Base-by-base conservation (phyloP, 2,113 vertebrate genomes). In the Ammodytes dubius region DNA sequence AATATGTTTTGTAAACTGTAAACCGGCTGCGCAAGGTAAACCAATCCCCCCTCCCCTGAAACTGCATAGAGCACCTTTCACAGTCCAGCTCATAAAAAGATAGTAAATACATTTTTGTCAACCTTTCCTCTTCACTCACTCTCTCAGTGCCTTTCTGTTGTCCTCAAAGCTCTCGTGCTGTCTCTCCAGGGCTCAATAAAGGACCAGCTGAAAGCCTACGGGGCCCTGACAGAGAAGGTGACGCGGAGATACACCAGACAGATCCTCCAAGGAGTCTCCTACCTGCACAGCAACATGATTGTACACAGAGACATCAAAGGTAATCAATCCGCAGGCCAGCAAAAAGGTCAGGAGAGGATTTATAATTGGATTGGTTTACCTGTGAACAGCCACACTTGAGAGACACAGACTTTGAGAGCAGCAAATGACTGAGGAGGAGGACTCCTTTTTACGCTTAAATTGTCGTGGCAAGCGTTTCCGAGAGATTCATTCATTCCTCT, bases 221-320 rank as follows among this genome's bases (percentile, higher is more conserved):
- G 97, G 35, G 96, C 97, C 47, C 92, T 98, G 82, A 97, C 97
- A 0, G 97, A 98, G 91, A 97, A 97, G 1, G 97, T 97, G 87
- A 97, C 97, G 0, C 93, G 96, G 68, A 95, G 96, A 73, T 98
- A 98, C 91, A 97, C 95, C 79, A 89, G 96, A 74, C 97, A 97
- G 91, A 98, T 98, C 88, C 95, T 98, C 81, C 96, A 97, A 89
- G 97, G 97, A 43, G 97, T 98, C 42, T 96, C 95, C 89, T 98
- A 98, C 93, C 93, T 98, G 53, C 97, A 98, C 92, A 96, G 96
- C 95, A 98, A 97, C 92, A 97, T 97, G 97, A 98, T 98, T 90
- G 97, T 97, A 84, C 97, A 98, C 94, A 87, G 97, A 80, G 97
- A 98, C 92, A 97, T 98, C 86, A 98, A 98, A 96, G 97, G 97